Evolutionary conservation across 2,113 vertebrate species (phyloP).

Genomic region (Amblyornis subalaris): DNA sequence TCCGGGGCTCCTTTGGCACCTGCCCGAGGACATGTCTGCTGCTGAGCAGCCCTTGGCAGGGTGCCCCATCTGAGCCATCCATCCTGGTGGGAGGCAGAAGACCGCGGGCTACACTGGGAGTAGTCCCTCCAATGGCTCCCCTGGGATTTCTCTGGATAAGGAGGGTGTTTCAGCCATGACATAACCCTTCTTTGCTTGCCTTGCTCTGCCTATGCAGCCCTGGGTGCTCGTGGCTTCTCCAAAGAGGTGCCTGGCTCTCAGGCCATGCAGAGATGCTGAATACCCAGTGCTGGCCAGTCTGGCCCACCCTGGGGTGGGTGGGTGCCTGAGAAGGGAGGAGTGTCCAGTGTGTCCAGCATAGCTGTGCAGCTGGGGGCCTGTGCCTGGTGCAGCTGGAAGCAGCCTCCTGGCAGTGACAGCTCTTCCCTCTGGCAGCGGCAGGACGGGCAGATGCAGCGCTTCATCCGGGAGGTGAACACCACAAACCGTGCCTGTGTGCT

Average conservation of each 20-base stretch:
- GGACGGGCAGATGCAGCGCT: conserved; percentile 90
- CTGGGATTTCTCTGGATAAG: neutral
- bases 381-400: neutral
- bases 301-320: neutral
- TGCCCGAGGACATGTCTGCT: neutral
- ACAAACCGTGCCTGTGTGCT: conserved; percentile 92
- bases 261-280: neutral
- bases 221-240: neutral
- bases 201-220: neutral
- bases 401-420: neutral
- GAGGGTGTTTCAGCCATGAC: neutral
- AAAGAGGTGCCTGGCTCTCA: neutral
- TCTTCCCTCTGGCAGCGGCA: conserved; percentile 79
- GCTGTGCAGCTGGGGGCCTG: neutral
- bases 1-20: neutral
- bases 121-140: neutral
- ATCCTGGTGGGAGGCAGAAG: neutral
- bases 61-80: neutral
- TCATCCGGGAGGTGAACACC: conserved; percentile 97
- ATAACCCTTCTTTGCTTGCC: neutral
- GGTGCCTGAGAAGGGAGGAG: neutral
- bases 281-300: neutral
- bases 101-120: neutral
- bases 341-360: neutral
- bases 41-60: neutral